phyloP scores from a whole-genome alignment of 2,797 vertebrate species.

The Ambastaia sidthimunki region DNA sequence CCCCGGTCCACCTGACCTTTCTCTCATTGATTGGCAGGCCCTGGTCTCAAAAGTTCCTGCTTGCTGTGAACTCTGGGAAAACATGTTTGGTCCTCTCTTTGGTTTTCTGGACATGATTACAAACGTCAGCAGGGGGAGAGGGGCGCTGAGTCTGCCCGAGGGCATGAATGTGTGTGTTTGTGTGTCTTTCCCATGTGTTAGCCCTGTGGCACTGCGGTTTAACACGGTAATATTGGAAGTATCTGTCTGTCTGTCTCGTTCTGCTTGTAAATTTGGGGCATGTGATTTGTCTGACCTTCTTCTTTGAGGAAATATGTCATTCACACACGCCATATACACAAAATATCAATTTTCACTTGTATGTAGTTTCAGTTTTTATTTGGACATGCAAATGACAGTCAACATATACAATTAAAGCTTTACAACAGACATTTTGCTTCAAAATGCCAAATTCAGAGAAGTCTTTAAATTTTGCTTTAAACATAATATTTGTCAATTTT shows the following conservation, averaged over 20 bases:
- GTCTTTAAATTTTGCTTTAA: neutral
- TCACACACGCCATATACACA: constrained; percentile 7
- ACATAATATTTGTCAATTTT: constrained; percentile 20
- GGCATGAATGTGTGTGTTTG: constrained; percentile 49
- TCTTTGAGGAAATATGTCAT: no score
- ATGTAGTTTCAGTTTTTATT: neutral
- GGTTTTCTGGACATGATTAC: constrained; percentile 90
- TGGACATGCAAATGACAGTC: constrained; percentile 44
- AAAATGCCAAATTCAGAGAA: neutral
- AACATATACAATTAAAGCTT: no score
- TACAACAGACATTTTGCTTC: no score
- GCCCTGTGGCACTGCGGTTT: constrained; percentile 66
- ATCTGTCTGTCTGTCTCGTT: neutral
- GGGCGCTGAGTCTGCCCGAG: constrained; percentile 19
- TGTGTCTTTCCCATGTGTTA: constrained; percentile 82
- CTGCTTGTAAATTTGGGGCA: no score
- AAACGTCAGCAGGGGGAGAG: constrained; percentile 82
- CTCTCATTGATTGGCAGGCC: constrained; percentile 58
- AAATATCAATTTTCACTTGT: constrained; percentile 33
- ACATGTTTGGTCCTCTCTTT: constrained; percentile 77
- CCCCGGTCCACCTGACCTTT: constrained; percentile 78
- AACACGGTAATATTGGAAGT: no score
- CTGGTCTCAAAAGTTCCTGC: constrained; percentile 81
- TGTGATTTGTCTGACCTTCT: no score
- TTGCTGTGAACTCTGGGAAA: constrained; percentile 86